Evolutionary conservation across 2,113 vertebrate species (phyloP).

Genomic region (Muscicapa adusta): DNA sequence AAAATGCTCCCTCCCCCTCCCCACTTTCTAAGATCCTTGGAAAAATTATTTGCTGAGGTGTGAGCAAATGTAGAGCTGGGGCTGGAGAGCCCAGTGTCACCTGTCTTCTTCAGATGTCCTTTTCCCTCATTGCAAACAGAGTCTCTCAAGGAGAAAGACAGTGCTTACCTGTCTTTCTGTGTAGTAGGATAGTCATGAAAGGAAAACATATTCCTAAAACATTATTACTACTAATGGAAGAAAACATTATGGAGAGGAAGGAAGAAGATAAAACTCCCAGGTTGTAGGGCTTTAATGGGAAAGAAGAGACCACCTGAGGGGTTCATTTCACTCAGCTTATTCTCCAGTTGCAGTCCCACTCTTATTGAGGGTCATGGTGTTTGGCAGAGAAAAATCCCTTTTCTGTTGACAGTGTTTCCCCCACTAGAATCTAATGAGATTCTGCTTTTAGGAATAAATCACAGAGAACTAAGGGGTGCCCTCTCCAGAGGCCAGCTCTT

Average conservation of each 20-base stretch:
- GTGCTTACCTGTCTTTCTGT: neutral
- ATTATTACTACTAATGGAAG: neutral
- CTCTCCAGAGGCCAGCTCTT: too few relatives aligned
- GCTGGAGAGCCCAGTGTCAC: neutral
- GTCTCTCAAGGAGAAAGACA: neutral
- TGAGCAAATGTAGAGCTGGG: neutral
- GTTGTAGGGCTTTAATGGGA: neutral
- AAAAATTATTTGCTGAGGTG: neutral
- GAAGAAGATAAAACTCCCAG: neutral
- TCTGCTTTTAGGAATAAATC: neutral
- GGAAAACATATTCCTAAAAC: neutral
- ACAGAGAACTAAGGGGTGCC: neutral
- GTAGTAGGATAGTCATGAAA: neutral
- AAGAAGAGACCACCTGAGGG: neutral
- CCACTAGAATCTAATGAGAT: neutral
- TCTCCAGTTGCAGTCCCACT: neutral
- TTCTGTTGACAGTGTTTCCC: neutral
- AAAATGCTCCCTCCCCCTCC: neutral
- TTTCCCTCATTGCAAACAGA: neutral
- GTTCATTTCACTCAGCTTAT: neutral
- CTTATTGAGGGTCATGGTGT: neutral
- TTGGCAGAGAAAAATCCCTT: neutral
- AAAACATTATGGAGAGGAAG: neutral
- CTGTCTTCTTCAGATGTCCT: neutral
- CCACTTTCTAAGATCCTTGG: fast-evolving